Conservation (phyloP, 92 coral and sea anemone species). For the Muricea muricata region DNA sequence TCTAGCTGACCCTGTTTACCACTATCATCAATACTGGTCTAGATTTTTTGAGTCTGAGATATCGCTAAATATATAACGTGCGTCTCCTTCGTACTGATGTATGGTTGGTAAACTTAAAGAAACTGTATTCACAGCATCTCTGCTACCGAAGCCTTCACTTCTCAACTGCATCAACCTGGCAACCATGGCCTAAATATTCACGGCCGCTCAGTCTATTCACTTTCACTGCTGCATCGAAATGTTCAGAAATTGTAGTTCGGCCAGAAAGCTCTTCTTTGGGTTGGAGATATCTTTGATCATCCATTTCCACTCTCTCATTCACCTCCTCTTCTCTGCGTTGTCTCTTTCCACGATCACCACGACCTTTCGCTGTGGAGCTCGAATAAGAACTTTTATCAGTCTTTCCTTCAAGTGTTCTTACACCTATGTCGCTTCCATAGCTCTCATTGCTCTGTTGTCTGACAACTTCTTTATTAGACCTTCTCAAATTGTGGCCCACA, state of each 20-base stretch:
- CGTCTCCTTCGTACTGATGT: conserved; percentile 27
- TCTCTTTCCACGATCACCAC: not conserved
- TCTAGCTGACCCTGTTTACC: too few species aligned
- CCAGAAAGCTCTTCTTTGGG: not conserved
- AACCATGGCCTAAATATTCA: not conserved
- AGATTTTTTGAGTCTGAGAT: not conserved
- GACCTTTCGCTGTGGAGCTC: not conserved
- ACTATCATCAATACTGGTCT: not conserved
- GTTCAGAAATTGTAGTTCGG: not conserved
- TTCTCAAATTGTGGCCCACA: not conserved
- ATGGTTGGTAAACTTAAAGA: conserved; percentile 6
- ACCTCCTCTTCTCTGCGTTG: not conserved
- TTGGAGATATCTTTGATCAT: not conserved
- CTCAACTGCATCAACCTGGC: conserved; percentile 1
- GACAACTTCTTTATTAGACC: not conserved
- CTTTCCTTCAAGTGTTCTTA: not conserved
- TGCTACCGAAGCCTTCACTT: not conserved
- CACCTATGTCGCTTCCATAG: not conserved
- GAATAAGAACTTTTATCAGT: too few species aligned
- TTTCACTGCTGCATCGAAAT: not conserved
- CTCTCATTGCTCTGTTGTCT: not conserved
- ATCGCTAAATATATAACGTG: not conserved
- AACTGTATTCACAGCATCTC: not conserved
- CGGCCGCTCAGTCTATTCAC: not conserved
- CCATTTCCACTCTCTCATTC: not conserved